Conservation (phyloP, 2,113 vertebrate genomes). For the Gobio gobio region DNA sequence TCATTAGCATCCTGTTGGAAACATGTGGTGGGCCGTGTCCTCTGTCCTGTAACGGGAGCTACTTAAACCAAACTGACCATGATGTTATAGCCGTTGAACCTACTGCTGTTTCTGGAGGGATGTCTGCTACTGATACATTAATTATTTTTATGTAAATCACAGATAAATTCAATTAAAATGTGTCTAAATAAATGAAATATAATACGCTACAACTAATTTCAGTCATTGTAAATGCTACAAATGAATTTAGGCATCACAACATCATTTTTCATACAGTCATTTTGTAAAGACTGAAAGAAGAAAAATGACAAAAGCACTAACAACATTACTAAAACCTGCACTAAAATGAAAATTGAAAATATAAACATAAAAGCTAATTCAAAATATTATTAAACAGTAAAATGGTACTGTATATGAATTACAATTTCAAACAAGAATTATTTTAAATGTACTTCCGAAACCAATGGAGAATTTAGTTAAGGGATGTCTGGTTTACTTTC, state of each 20-base stretch:
- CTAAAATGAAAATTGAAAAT: too few relatives aligned
- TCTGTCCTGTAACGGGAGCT: conserved; percentile 21
- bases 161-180: background rate
- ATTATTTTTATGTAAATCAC: background rate
- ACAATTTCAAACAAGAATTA: background rate
- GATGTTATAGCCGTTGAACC: background rate
- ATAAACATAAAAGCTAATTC: too few relatives aligned
- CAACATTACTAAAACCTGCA: too few relatives aligned
- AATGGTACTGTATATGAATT: too few relatives aligned
- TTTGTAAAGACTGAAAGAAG: too few relatives aligned
- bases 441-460: background rate
- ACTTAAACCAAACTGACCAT: conserved; percentile 3
- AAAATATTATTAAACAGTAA: too few relatives aligned
- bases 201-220: background rate
- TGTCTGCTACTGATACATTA: background rate
- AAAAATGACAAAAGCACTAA: too few relatives aligned
- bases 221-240: background rate
- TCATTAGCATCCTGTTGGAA: conserved; percentile 39
- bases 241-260: background rate
- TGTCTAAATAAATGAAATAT: background rate
- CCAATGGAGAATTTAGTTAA: background rate
- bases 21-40: conserved; percentile 14
- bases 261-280: too few relatives aligned
- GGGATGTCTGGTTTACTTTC: background rate
- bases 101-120: background rate